A percentile compares a stretch with the other conserved stretches of the same genome.
phyloP scores from a whole-genome alignment of 2,113 vertebrate genomes.

The Sylvia atricapilla region DNA sequence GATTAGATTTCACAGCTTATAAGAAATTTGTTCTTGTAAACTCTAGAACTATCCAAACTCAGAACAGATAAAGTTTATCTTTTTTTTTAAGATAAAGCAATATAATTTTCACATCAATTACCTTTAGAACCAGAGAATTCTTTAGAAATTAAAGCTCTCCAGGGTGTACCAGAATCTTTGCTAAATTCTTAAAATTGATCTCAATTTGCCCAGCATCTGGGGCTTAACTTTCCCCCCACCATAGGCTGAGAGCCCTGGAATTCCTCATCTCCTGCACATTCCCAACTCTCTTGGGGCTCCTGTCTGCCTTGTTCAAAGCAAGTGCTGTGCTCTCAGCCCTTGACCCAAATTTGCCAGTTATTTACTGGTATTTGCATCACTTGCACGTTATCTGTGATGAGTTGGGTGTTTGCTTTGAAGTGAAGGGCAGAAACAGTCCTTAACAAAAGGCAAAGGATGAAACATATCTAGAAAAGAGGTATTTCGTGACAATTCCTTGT shows the following conservation, averaged over 20 bases:
- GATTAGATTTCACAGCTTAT: not conserved
- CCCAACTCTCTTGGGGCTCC: not conserved
- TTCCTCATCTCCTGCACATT: not conserved
- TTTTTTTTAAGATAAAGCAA: not conserved
- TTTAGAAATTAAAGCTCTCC: not conserved
- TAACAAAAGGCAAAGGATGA: not conserved
- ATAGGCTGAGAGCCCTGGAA: rapidly evolving
- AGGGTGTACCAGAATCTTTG: rapidly evolving
- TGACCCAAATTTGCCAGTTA: not conserved
- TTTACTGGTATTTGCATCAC: not conserved
- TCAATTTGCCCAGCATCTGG: not conserved
- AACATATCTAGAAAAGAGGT: not conserved
- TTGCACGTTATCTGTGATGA: not conserved
- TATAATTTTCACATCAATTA: not conserved
- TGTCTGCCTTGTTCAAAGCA: not conserved
- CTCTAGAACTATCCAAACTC: not conserved
- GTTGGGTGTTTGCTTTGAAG: not conserved
- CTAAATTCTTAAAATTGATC: not conserved
- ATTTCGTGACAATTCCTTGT: not conserved
- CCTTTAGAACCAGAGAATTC: not conserved
- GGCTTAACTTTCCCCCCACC: not conserved
- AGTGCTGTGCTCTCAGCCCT: rapidly evolving
- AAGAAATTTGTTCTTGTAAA: not conserved
- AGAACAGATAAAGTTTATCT: not conserved
- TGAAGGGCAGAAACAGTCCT: not conserved